phyloP scores from a whole-genome alignment of 2,888 invertebrate species.

The Acanthoscelides obtectus region DNA sequence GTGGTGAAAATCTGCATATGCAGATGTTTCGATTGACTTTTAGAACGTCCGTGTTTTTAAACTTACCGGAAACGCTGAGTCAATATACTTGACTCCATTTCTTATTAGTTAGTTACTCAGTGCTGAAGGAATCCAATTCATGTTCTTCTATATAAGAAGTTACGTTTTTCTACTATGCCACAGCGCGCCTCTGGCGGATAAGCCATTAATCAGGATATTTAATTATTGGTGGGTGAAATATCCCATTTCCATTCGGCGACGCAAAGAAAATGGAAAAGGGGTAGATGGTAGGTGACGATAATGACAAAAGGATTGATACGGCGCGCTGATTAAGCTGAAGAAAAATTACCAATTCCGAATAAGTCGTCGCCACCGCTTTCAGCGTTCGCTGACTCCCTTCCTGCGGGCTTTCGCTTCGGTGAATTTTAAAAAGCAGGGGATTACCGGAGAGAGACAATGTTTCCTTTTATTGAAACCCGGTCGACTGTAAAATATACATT shows the following conservation, averaged over 20 bases:
- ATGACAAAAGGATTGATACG: slow-evolving; percentile 23
- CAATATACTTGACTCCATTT: too few relatives aligned
- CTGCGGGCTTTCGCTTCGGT: not conserved
- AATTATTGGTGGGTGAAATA: slow-evolving; percentile 40
- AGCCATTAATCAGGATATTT: slow-evolving; percentile 40
- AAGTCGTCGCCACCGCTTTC: not conserved
- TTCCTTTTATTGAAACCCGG: not conserved
- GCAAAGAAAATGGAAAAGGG: slow-evolving; percentile 26
- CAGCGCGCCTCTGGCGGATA: slow-evolving; percentile 15
- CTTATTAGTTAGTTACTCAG: too few relatives aligned
- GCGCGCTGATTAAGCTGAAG: slow-evolving; percentile 6
- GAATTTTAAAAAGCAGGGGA: not conserved
- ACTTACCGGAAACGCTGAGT: too few relatives aligned
- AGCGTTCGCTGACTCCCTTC: not conserved
- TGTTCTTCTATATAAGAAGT: too few relatives aligned
- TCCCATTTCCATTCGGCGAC: slow-evolving; percentile 33
- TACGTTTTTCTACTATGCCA: too few relatives aligned
- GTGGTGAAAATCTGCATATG: too few relatives aligned
- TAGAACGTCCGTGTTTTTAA: too few relatives aligned
- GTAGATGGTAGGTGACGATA: slow-evolving; percentile 31
- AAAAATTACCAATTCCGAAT: slow-evolving; percentile 9
- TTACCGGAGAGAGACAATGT: not conserved
- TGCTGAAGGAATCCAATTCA: too few relatives aligned
- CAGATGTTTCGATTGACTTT: too few relatives aligned
- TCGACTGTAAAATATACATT: not conserved